These are phyloP conservation scores for Lonchura striata DNA, from an alignment of 2,113 vertebrate genomes.

Conservation along the genomic window DNA sequence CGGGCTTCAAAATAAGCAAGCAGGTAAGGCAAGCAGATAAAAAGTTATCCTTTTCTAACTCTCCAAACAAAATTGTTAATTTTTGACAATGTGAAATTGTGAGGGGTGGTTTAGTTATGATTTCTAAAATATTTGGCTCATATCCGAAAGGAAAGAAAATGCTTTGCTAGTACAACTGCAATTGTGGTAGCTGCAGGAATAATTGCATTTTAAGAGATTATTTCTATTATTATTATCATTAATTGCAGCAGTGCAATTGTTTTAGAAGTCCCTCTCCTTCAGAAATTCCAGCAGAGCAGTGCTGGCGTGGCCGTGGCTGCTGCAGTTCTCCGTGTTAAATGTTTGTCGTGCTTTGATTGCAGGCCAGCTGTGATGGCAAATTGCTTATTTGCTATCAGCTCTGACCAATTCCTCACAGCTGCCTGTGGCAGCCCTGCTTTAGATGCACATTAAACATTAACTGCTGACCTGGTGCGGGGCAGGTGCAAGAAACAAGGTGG, in stretches of 20 bases:
- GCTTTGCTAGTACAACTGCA: not conserved
- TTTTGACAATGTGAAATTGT: not conserved
- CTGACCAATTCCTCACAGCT: not conserved
- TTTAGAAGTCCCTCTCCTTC: not conserved
- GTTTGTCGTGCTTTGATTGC: not conserved
- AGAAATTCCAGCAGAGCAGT: not conserved
- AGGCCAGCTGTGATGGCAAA: constrained; percentile 22
- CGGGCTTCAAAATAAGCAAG: not conserved
- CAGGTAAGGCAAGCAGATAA: not conserved
- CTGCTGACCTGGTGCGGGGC: not conserved
- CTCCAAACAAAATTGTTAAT: not conserved
- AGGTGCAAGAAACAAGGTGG: not conserved
- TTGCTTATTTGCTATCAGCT: not conserved
- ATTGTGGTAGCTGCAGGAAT: not conserved
- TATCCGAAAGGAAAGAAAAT: not conserved
- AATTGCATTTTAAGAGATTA: not conserved
- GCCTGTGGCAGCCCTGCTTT: not conserved
- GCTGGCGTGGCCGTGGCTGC: not conserved
- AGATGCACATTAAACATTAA: not conserved
- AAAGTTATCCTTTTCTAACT: not conserved
- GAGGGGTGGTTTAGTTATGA: not conserved
- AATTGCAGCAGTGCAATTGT: not conserved
- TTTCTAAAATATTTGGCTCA: not conserved
- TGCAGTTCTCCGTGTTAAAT: not conserved
- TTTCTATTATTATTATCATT: not conserved